Conservation (phyloP, 2,113 vertebrate species). For the Procavia capensis region DNA sequence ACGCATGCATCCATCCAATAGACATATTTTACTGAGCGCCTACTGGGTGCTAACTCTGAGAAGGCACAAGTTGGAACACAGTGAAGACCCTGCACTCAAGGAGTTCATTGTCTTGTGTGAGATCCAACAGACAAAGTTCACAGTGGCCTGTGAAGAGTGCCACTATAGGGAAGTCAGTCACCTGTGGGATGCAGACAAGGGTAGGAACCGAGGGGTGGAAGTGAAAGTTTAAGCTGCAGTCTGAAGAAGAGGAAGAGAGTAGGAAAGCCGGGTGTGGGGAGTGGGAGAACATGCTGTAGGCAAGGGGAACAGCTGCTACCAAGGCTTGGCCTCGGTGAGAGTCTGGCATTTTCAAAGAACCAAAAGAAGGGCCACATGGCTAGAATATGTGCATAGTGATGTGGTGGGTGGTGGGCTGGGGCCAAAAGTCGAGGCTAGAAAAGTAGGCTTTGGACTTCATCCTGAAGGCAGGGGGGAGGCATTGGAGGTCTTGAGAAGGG, state of each 20-base stretch:
- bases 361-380: neutral
- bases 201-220: neutral
- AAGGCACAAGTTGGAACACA: neutral
- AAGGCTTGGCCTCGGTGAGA: neutral
- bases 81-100: neutral
- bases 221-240: neutral
- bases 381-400: neutral
- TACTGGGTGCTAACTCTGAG: neutral
- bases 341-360: slow-evolving; percentile 27
- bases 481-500: too few relatives aligned
- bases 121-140: neutral
- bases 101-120: neutral
- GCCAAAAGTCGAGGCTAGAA: neutral
- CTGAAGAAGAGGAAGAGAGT: neutral
- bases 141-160: neutral
- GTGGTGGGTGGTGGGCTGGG: neutral
- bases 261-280: neutral
- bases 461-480: neutral
- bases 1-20: neutral
- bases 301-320: neutral
- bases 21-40: neutral
- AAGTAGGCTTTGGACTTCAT: neutral
- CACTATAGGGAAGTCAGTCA: neutral
- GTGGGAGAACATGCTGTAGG: neutral
- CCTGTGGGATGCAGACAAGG: neutral